Conservation (phyloP, 2,797 vertebrate genomes). For the Phalanger gymnotis region DNA sequence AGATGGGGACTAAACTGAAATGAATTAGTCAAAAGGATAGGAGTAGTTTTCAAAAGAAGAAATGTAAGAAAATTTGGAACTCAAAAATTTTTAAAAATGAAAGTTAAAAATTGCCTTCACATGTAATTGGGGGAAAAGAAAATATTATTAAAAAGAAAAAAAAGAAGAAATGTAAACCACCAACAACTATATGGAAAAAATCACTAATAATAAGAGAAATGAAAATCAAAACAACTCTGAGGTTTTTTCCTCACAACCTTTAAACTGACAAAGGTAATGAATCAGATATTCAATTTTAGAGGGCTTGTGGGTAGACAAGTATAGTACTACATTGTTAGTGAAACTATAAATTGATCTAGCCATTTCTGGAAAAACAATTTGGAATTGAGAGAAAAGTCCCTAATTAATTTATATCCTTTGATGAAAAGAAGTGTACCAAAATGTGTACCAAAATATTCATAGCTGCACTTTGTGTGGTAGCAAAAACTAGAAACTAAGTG, state of each 20-base stretch:
- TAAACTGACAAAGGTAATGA: background rate
- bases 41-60: background rate
- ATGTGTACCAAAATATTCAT: background rate
- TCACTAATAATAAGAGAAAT: background rate
- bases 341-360: background rate
- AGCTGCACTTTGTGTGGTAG: background rate
- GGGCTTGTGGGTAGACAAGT: background rate
- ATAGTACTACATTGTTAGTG: background rate
- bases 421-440: too few relatives aligned
- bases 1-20: background rate
- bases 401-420: background rate
- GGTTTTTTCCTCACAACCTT: background rate
- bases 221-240: background rate
- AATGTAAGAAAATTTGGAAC: background rate
- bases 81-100: background rate
- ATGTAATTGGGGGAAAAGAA: background rate
- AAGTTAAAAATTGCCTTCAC: background rate
- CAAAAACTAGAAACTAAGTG: background rate
- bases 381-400: background rate
- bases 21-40: background rate
- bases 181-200: background rate
- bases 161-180: background rate
- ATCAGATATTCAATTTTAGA: background rate
- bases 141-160: background rate
- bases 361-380: background rate